Conservation (phyloP, 2,888 invertebrate genomes). For the Adelphocoris suturalis region DNA sequence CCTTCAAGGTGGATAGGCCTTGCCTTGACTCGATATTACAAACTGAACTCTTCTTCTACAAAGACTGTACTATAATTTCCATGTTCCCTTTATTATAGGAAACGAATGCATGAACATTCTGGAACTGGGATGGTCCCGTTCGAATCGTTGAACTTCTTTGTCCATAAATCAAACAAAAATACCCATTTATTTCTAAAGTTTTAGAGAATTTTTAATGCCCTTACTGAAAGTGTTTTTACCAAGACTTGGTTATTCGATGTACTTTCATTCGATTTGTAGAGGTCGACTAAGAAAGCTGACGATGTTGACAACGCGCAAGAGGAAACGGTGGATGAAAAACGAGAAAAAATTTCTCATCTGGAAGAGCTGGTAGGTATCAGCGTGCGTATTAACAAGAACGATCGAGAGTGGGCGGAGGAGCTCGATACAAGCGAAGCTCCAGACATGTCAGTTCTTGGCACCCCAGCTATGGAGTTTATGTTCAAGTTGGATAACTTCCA, state of each 20-base stretch:
- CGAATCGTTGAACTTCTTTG: too few relatives aligned
- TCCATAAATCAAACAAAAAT: too few relatives aligned
- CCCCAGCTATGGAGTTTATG: slow-evolving; percentile 87
- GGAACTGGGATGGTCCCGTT: too few relatives aligned
- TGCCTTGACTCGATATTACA: too few relatives aligned
- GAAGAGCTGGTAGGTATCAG: slow-evolving; percentile 17
- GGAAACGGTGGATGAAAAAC: background rate
- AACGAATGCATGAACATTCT: too few relatives aligned
- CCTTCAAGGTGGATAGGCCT: too few relatives aligned
- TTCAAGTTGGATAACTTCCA: slow-evolving; percentile 98
- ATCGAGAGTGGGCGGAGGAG: slow-evolving; percentile 87
- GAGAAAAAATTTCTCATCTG: background rate
- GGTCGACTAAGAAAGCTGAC: background rate
- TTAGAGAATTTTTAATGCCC: too few relatives aligned
- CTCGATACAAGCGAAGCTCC: slow-evolving; percentile 91
- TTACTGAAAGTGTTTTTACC: too few relatives aligned
- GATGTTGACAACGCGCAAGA: background rate
- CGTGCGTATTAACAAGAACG: background rate
- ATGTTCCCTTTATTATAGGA: too few relatives aligned
- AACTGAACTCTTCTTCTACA: too few relatives aligned
- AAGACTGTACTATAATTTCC: too few relatives aligned
- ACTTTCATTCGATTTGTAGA: slow-evolving; percentile 22
- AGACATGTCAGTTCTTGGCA: slow-evolving; percentile 86
- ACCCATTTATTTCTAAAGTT: too few relatives aligned
- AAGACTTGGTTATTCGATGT: background rate